phyloP scores from a whole-genome alignment of 2,888 invertebrate genomes.

The Lasioglossum pauxillum region DNA sequence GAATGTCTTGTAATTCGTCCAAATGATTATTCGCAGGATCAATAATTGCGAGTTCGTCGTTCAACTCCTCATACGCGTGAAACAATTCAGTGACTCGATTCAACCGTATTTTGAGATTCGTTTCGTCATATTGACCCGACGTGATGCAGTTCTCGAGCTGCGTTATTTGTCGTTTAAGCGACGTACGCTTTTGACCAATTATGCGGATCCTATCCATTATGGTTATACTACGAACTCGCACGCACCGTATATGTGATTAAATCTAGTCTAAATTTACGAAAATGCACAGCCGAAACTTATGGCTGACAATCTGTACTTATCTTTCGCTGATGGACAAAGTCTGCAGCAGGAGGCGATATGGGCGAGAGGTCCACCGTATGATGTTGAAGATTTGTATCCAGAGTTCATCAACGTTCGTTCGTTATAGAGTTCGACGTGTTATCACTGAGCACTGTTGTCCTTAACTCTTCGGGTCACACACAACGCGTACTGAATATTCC shows the following conservation, averaged over 20 bases:
- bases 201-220: not conserved
- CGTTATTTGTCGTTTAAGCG: not conserved
- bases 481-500: not conserved
- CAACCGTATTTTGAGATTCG: not conserved
- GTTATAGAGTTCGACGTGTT: not conserved
- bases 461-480: not conserved
- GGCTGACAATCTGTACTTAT: not conserved
- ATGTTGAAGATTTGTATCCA: not conserved
- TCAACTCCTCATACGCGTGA: not conserved
- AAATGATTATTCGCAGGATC: not conserved
- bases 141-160: not conserved
- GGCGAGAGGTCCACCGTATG: not conserved
- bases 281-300: no score
- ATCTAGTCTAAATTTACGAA: no score
- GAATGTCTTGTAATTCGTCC: not conserved
- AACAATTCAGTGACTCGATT: not conserved
- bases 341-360: not conserved
- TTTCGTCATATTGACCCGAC: not conserved
- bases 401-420: not conserved
- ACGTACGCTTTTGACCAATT: not conserved
- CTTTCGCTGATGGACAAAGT: not conserved
- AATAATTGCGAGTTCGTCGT: not conserved
- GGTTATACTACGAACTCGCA: not conserved
- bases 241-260: no score
- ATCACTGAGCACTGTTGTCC: not conserved